Percentiles rank a stretch among this genome's conserved stretches.
phyloP scores from a whole-genome alignment of 2,113 vertebrate species.

The Meles meles region DNA sequence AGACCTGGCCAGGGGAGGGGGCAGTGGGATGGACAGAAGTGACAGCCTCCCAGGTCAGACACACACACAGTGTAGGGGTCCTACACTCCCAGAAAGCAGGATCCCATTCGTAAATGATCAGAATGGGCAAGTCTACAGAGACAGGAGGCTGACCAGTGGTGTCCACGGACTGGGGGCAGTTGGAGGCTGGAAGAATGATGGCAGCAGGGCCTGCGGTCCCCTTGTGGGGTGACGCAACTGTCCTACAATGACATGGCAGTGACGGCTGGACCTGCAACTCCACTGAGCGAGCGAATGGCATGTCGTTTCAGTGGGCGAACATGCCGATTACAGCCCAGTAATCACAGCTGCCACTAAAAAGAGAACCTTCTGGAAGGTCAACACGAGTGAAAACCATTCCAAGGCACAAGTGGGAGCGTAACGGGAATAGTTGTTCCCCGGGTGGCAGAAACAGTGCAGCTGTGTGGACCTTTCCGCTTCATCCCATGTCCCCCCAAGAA shows the following conservation, averaged over 20 bases:
- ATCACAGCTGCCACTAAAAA: not conserved
- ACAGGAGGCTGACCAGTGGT: not conserved
- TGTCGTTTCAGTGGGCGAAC: not conserved
- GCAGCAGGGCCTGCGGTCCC: not conserved
- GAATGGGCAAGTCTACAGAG: not conserved
- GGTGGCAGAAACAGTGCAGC: not conserved
- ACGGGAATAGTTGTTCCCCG: too few relatives aligned
- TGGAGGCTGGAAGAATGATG: not conserved
- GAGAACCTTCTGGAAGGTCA: not conserved
- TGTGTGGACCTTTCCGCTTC: not conserved
- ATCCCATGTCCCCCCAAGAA: rapidly evolving
- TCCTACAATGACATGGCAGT: rapidly evolving
- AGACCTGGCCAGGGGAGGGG: not conserved
- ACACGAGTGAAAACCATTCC: not conserved
- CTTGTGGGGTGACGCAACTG: not conserved
- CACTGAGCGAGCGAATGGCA: not conserved
- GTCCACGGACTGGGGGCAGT: not conserved
- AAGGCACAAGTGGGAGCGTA: not conserved
- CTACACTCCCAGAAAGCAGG: too few relatives aligned
- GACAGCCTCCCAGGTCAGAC: rapidly evolving
- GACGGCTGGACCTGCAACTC: too few relatives aligned
- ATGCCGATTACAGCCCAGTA: not conserved
- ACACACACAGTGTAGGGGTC: too few relatives aligned
- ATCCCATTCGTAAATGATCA: not conserved
- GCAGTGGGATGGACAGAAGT: not conserved